phyloP scores from a whole-genome alignment of 2,888 invertebrate species.

The Dryobotodes eremita region DNA sequence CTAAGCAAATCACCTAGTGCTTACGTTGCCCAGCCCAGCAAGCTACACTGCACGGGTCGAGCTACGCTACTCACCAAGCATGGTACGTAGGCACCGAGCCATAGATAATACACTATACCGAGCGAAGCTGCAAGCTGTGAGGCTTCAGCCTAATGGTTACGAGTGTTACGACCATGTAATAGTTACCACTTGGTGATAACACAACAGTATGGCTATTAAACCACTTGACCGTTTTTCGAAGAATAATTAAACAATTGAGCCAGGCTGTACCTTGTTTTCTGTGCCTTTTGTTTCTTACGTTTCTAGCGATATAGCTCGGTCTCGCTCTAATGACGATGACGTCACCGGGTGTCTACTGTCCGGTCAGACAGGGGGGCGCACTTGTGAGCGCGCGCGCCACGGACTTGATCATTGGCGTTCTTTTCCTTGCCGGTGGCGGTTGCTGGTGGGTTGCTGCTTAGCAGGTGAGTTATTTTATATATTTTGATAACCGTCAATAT shows the following conservation, averaged over 20 bases:
- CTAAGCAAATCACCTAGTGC: background rate
- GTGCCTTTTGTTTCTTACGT: background rate
- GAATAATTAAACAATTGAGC: background rate
- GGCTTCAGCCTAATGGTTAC: background rate
- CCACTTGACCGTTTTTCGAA: background rate
- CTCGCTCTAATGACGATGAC: background rate
- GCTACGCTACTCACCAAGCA: background rate
- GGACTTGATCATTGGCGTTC: background rate
- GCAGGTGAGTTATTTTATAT: constrained; percentile 6
- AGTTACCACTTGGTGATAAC: constrained; percentile 8
- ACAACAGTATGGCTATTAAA: background rate
- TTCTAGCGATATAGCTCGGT: background rate
- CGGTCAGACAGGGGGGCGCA: too few species aligned
- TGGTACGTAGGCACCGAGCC: background rate
- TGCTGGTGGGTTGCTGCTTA: background rate
- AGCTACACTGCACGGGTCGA: background rate
- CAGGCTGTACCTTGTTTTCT: constrained; percentile 4
- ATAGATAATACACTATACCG: too few species aligned
- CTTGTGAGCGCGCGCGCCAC: background rate
- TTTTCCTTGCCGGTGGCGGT: background rate
- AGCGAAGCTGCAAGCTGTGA: background rate
- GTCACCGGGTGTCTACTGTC: background rate
- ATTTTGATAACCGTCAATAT: background rate
- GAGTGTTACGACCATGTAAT: background rate
- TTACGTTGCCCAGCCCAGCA: too few species aligned